These are phyloP conservation scores for Helobdella robusta DNA, from an alignment of 2,888 invertebrate genomes.

Conservation along the genomic window DNA sequence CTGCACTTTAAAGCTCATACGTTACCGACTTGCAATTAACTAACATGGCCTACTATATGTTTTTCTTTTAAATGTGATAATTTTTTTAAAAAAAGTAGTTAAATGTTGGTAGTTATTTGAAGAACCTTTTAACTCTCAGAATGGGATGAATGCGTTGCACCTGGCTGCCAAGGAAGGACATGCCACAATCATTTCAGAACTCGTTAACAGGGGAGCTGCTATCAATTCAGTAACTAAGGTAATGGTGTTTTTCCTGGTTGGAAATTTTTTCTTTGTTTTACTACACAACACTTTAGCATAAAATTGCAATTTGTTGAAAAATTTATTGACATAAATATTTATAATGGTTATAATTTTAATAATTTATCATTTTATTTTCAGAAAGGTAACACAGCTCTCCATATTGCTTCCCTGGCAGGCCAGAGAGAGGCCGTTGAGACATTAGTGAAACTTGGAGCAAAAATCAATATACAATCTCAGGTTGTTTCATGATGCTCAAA, in stretches of 20 bases:
- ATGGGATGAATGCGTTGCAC: conserved; percentile 72
- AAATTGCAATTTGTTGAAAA: neutral
- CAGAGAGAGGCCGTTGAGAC: conserved; percentile 91
- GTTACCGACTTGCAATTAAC: too few species aligned
- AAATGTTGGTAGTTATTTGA: too few species aligned
- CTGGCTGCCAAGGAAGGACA: conserved; percentile 94
- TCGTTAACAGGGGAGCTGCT: conserved; percentile 84
- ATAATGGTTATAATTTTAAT: too few species aligned
- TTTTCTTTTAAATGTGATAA: too few species aligned
- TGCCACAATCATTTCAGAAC: conserved; percentile 88
- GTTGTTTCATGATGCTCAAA: too few species aligned
- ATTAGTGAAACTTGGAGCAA: conserved; percentile 83
- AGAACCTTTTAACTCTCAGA: conserved; percentile 28
- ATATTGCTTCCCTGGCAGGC: conserved; percentile 93
- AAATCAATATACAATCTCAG: conserved; percentile 95
- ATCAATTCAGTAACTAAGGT: conserved; percentile 80
- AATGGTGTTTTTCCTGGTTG: neutral
- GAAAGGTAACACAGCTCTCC: conserved; percentile 67
- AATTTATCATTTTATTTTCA: conserved; percentile 23
- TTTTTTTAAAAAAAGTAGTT: too few species aligned
- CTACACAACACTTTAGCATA: neutral
- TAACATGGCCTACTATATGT: too few species aligned
- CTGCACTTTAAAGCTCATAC: too few species aligned
- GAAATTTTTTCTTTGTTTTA: neutral
- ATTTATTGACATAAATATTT: too few species aligned